These are phyloP conservation scores for Neocloeon triangulifer DNA, from an alignment of 1,140 invertebrate genomes.

Conservation along the genomic window DNA sequence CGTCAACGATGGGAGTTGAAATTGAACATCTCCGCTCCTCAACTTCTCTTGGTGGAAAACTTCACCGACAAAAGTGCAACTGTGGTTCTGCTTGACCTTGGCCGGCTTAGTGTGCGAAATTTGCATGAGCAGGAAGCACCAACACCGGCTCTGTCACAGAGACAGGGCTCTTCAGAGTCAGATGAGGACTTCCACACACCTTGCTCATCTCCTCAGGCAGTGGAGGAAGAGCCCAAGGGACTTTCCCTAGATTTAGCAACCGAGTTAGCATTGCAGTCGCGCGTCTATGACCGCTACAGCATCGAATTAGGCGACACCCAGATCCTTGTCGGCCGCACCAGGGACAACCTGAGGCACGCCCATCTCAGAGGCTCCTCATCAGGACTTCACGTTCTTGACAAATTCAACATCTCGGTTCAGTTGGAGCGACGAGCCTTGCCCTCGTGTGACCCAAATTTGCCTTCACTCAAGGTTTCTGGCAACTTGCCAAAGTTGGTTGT, in stretches of 20 bases:
- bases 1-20: slow-evolving; percentile 67
- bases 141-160: neutral
- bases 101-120: slow-evolving; percentile 52
- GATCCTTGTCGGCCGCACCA: slow-evolving; percentile 50
- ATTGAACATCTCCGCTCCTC: slow-evolving; percentile 78
- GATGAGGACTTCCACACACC: slow-evolving; percentile 68
- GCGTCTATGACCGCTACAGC: slow-evolving; percentile 54
- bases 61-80: slow-evolving; percentile 52
- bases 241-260: slow-evolving; percentile 22
- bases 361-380: slow-evolving; percentile 58
- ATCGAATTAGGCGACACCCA: slow-evolving; percentile 12
- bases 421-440: slow-evolving; percentile 57
- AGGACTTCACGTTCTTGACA: slow-evolving; percentile 70
- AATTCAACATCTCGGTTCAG: slow-evolving; percentile 69
- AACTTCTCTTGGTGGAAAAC: slow-evolving; percentile 71
- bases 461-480: slow-evolving; percentile 52
- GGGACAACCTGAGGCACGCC: slow-evolving; percentile 76
- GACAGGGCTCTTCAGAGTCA: too few species aligned
- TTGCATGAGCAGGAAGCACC: slow-evolving; percentile 8
- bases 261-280: slow-evolving; percentile 41
- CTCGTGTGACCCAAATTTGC: slow-evolving; percentile 66
- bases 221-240: neutral
- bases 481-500: slow-evolving; percentile 69
- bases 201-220: slow-evolving; percentile 68
- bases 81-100: slow-evolving; percentile 68